These are phyloP conservation scores for Elmis aenea DNA, from an alignment of 2,888 invertebrate genomes.

Conservation along the genomic window DNA sequence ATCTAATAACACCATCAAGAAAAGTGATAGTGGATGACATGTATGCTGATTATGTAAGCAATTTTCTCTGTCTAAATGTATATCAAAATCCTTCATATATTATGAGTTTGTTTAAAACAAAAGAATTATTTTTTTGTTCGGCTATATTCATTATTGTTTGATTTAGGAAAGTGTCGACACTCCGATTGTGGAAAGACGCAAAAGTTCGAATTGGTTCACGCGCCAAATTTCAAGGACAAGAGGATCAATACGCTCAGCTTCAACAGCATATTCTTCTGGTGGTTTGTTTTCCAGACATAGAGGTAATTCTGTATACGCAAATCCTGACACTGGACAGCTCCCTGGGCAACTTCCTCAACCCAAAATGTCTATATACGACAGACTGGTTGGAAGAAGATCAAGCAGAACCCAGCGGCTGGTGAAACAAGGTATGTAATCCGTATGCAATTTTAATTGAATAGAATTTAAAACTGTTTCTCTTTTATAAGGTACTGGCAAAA, in stretches of 20 bases:
- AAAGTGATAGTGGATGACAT: slow-evolving; percentile 71
- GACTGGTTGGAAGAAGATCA: slow-evolving; percentile 76
- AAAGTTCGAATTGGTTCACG: slow-evolving; percentile 74
- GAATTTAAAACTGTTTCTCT: too few relatives aligned
- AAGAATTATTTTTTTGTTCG: too few relatives aligned
- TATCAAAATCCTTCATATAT: neutral
- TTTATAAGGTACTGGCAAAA: slow-evolving; percentile 52
- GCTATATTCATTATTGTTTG: too few relatives aligned
- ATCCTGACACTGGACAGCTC: slow-evolving; percentile 48
- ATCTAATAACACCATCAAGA: slow-evolving; percentile 62
- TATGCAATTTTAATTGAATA: neutral
- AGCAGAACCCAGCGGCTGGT: slow-evolving; percentile 63
- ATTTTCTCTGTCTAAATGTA: neutral
- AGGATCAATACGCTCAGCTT: slow-evolving; percentile 78
- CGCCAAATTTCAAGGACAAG: slow-evolving; percentile 78
- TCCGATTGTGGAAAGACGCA: slow-evolving; percentile 76
- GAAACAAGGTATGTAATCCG: slow-evolving; percentile 58
- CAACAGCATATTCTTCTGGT: slow-evolving; percentile 79
- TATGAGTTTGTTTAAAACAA: too few relatives aligned
- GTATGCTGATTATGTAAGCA: slow-evolving; percentile 84
- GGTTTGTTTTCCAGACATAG: slow-evolving; percentile 72
- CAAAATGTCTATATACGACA: slow-evolving; percentile 80
- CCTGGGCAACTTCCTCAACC: slow-evolving; percentile 51
- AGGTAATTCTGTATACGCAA: slow-evolving; percentile 68
- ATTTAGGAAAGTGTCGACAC: slow-evolving; percentile 86